Evolutionary conservation across 2,888 invertebrate species (phyloP).

Genomic region (Eulithis testata): DNA sequence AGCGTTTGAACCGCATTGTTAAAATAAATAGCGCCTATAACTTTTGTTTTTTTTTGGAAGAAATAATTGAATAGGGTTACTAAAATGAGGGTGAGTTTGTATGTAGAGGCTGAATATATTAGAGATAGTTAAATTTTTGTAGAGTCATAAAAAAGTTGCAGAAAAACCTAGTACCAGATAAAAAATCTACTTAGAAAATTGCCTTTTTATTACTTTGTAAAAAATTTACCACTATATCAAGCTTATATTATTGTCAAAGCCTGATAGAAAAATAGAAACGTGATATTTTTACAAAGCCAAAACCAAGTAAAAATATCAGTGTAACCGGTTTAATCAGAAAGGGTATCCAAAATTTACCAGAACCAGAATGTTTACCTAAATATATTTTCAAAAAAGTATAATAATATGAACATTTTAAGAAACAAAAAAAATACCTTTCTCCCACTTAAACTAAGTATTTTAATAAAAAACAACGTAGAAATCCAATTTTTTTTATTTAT

Average conservation of each 20-base stretch:
- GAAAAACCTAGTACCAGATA: too few species aligned
- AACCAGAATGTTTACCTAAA: not conserved
- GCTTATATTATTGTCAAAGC: conserved; percentile 13
- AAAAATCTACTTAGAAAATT: too few species aligned
- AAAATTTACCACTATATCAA: conserved; percentile 29
- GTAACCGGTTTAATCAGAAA: conserved; percentile 38
- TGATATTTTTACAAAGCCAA: conserved; percentile 41
- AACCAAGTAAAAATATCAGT: conserved; percentile 32
- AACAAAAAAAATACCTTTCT: too few species aligned
- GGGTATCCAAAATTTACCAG: conserved; percentile 37
- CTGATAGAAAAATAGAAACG: conserved; percentile 31
- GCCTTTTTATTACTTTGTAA: not conserved
- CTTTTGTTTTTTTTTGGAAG: not conserved
- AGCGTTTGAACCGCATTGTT: conserved; percentile 18
- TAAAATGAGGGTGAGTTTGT: not conserved
- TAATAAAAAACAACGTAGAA: too few species aligned
- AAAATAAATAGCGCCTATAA: conserved; percentile 6
- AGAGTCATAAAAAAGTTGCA: too few species aligned
- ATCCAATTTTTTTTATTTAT: too few species aligned
- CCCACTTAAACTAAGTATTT: too few species aligned
- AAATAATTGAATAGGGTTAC: not conserved
- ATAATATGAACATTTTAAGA: too few species aligned
- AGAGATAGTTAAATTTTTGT: too few species aligned
- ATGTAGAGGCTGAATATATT: not conserved
- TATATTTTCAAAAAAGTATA: not conserved